These are phyloP conservation scores for Hemichromis elongatus DNA, from an alignment of 2,113 vertebrate species.

Conservation along the genomic window DNA sequence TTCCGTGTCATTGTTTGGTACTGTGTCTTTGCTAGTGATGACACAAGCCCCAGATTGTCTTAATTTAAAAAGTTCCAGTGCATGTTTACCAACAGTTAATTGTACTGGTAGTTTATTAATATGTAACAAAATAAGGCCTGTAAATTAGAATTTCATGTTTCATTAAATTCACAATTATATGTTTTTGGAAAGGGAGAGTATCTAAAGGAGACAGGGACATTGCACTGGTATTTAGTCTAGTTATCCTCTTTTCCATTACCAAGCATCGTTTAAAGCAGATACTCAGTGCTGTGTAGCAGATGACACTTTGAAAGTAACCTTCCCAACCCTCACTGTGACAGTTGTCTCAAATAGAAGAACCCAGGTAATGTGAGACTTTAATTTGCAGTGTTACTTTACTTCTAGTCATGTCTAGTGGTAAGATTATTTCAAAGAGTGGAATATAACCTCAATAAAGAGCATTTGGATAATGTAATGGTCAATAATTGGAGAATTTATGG, in stretches of 20 bases:
- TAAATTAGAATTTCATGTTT: constrained; percentile 13
- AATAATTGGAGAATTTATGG: constrained; percentile 53
- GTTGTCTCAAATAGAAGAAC: neutral
- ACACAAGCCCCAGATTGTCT: neutral
- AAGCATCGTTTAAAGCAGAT: constrained; percentile 1
- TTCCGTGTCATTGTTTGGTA: neutral
- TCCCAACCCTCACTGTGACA: neutral
- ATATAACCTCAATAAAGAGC: constrained; percentile 52
- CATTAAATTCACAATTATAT: neutral
- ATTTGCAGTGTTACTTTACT: constrained; percentile 19
- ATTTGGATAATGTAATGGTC: constrained; percentile 51
- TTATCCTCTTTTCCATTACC: neutral
- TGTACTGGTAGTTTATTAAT: neutral
- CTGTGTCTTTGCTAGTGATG: neutral
- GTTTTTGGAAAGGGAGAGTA: neutral
- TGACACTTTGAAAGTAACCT: neutral
- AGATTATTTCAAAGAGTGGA: constrained; percentile 41
- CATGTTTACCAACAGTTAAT: neutral
- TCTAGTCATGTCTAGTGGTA: neutral
- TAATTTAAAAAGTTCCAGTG: neutral
- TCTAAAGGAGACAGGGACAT: neutral
- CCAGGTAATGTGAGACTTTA: constrained; percentile 9
- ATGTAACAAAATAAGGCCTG: neutral
- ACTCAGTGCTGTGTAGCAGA: constrained; percentile 19
- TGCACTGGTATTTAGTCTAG: neutral